Evolutionary conservation across 2,888 invertebrate species (phyloP), one percentile per base, ranked within the genome.

Genomic region (Caenorhabditis auriculariae): DNA sequence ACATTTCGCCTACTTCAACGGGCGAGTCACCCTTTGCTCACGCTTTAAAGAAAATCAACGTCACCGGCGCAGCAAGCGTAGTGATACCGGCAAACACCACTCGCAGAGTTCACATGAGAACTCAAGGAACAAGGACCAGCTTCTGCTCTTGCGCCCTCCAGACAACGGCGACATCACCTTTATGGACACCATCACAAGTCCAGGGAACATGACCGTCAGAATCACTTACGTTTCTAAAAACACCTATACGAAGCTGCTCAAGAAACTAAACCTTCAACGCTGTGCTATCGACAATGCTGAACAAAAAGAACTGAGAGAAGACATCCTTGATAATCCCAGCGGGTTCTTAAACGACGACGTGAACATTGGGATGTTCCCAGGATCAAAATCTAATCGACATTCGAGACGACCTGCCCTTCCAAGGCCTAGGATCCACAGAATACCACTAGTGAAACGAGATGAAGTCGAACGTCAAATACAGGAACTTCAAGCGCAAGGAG

Each of bases 341-440:
- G 53, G 46, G 12, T 60, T 60, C 44, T 60, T 48, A 46, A 60
- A 60, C 39, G 57, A 57, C n/a, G 60, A 64, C 21, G 51, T 46
- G 12, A 19, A 56, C 12, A 52, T 64, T 19, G 64, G 64, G 32
- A 5, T 24, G 1, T 64, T 54, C 51, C 49, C 12, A 1, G 60
- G 64, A 26, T 2, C 41, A 57, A 23, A 60, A 64, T 39, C 23
- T 2, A 3, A 64, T 64, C 23, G 39, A 35, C 5, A 44, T 64
- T 12, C 15, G 45, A 15, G 2, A 21, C 0, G 56, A 55, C n/a
- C 4, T 39, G 15, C 44, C 37, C 4, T 35, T 19, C 60, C 55
- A 1, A 49, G 39, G 41, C 39, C 57, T 4, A 28, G 55, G n/a
- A 37, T 12, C 2, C 28, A 42, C 26, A 32, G 48, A 12, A 45